Evolutionary conservation across 2,888 invertebrate species (phyloP).

Genomic region (Andricus quercusramuli): DNA sequence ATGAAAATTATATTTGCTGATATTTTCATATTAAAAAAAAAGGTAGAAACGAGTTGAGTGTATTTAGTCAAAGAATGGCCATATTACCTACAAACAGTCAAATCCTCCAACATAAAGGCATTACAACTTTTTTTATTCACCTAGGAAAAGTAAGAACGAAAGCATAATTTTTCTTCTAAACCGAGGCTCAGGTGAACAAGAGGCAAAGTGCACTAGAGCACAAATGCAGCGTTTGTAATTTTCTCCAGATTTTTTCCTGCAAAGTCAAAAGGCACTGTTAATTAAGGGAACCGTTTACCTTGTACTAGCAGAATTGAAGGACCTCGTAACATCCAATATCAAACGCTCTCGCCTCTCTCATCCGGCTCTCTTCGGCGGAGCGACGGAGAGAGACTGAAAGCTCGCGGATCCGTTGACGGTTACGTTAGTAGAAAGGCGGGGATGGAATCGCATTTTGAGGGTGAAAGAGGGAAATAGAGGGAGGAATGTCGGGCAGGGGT

Average conservation of each 20-base stretch:
- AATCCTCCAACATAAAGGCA: too few relatives aligned
- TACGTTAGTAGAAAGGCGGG: neutral
- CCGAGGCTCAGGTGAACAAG: neutral
- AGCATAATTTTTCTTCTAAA: neutral
- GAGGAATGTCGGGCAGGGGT: conserved; percentile 42
- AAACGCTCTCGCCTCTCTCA: conserved; percentile 10
- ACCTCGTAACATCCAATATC: neutral
- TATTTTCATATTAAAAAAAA: too few relatives aligned
- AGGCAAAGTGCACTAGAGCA: conserved; percentile 29
- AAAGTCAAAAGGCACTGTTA: conserved; percentile 18
- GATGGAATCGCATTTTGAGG: conserved; percentile 39
- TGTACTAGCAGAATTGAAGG: conserved; percentile 9
- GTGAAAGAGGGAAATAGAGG: conserved; percentile 42
- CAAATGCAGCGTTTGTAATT: conserved; percentile 29
- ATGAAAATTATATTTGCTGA: too few relatives aligned
- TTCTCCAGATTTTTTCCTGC: conserved; percentile 29
- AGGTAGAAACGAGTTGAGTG: too few relatives aligned
- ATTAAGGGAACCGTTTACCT: conserved; percentile 31
- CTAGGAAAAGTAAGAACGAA: neutral
- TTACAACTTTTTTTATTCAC: neutral
- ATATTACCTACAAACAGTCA: too few relatives aligned
- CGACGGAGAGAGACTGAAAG: conserved; percentile 42
- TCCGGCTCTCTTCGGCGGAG: conserved; percentile 24
- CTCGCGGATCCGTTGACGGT: conserved; percentile 28
- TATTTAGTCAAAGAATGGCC: too few relatives aligned